Evolutionary conservation across 1,140 invertebrate species (phyloP), one percentile per base, ranked within the genome.

Genomic region (Pinna nobilis): DNA sequence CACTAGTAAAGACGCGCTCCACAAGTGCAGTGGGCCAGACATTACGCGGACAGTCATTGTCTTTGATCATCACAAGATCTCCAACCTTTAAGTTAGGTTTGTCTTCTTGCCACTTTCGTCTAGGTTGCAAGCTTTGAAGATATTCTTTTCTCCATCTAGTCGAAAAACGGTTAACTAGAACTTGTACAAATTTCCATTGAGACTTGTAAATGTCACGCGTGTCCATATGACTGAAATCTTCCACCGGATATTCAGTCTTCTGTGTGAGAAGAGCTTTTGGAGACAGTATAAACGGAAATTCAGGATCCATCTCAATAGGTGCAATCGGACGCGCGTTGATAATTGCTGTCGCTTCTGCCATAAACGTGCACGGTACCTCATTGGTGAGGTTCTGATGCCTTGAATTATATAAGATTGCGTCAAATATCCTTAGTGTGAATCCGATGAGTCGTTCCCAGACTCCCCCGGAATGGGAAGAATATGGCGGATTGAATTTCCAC

Each of bases 391-490:
- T 23, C 9, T 32, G 18, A 15, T 37, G 30, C 35, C 15, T 47
- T 25, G 51, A 28, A 55, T 49, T 64, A 33, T 73, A 60, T 13
- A 55, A n/a, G n/a, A n/a, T n/a, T 1, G 65, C n/a, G 25, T 79
- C 71, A 1, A 83, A 67, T 18, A 79, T 75, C 4, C 67, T 30
- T 63, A 72, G 33, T 9, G 67, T 47, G 0, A 69, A 55, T 13
- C 73, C 57, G n/a, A 79, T 77, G 44, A 77, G 49, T 18, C 81
- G 30, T 33, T 81, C 81, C 79, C 79, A 83, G n/a, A n/a, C n/a
- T n/a, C n/a, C n/a, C n/a, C n/a, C n/a, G n/a, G n/a, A n/a, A n/a
- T n/a, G n/a, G n/a, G 70, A 70, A 3, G 66, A 51, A 44, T 78
- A 51, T 18, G 72, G 79, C 5, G 73, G 57, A 39, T 77, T 80